A percentile compares a stretch with the other conserved stretches of the same genome.
Evolutionary conservation across 2,888 invertebrate genomes (phyloP).

Genomic region (Morpho helenor): DNA sequence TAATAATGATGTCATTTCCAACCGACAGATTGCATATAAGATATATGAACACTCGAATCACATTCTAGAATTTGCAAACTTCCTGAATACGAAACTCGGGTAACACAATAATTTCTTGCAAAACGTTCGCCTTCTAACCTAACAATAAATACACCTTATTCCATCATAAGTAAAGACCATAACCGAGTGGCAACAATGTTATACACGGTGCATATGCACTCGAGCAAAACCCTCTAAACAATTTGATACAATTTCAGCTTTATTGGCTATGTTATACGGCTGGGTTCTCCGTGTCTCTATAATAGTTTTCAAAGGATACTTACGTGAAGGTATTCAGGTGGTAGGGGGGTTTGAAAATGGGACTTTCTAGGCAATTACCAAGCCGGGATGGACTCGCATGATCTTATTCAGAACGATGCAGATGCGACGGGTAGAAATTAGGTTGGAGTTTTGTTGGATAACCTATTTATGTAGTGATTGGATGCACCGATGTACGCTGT

Average conservation of each 20-base stretch:
- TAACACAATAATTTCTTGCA: constrained; percentile 17
- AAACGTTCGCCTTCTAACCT: not conserved
- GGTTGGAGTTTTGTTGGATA: constrained; percentile 23
- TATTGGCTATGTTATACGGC: not conserved
- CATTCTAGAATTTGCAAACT: constrained; percentile 16
- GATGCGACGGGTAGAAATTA: constrained; percentile 22
- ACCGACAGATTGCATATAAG: too few species aligned
- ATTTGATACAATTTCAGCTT: constrained; percentile 4
- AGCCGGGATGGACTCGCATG: constrained; percentile 39
- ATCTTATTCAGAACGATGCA: constrained; percentile 32
- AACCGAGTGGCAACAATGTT: not conserved
- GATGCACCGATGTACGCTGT: constrained; percentile 1
- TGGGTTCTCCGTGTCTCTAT: constrained; percentile 4
- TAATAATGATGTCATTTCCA: too few species aligned
- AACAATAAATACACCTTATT: constrained; percentile 1
- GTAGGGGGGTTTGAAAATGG: constrained; percentile 39
- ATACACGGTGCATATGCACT: constrained; percentile 12
- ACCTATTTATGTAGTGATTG: constrained; percentile 18
- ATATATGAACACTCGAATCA: not conserved
- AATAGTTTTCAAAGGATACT: not conserved
- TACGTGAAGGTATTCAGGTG: constrained; percentile 24
- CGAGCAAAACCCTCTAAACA: not conserved
- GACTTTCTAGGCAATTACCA: constrained; percentile 71
- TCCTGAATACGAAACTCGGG: constrained; percentile 13
- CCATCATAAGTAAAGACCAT: constrained; percentile 4